A percentile compares a stretch with the other conserved stretches of the same genome.
Evolutionary conservation across 2,113 vertebrate species (phyloP).

Genomic region (Sapajus apella): DNA sequence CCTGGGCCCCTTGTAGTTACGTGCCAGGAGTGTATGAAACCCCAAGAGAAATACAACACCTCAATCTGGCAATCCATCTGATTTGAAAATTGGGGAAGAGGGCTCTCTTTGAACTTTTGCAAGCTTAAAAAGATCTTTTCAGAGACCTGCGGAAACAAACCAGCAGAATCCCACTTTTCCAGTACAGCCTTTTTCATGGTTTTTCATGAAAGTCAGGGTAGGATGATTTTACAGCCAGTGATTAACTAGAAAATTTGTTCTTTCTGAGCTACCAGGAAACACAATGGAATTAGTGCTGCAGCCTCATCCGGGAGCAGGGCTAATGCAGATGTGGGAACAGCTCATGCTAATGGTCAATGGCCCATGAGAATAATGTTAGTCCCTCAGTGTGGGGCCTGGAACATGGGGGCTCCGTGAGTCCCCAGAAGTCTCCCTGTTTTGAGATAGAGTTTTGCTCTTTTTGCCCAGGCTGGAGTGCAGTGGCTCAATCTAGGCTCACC

Average conservation of each 20-base stretch:
- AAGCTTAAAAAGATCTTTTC: neutral
- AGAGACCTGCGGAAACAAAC: neutral
- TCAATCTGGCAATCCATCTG: neutral
- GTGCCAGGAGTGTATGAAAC: fast-evolving
- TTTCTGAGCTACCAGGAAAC: slow-evolving; percentile 49
- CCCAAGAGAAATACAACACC: neutral
- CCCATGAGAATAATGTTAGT: neutral
- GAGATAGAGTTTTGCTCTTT: no score
- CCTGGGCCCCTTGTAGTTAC: fast-evolving
- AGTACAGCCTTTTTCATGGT: neutral
- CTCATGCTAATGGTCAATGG: neutral
- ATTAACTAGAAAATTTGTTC: slow-evolving; percentile 3
- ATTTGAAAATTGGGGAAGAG: neutral
- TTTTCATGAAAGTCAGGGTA: neutral
- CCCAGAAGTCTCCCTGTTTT: neutral
- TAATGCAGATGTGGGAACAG: neutral
- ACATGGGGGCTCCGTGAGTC: neutral
- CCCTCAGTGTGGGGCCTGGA: neutral
- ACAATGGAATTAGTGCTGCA: neutral
- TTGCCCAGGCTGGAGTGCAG: no score
- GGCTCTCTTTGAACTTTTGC: neutral
- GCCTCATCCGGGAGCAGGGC: neutral
- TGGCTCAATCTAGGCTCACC: no score
- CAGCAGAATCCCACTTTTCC: neutral
- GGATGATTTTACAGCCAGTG: neutral